Conservation (phyloP, 2,113 vertebrate genomes). For the Tragelaphus buxtoni region DNA sequence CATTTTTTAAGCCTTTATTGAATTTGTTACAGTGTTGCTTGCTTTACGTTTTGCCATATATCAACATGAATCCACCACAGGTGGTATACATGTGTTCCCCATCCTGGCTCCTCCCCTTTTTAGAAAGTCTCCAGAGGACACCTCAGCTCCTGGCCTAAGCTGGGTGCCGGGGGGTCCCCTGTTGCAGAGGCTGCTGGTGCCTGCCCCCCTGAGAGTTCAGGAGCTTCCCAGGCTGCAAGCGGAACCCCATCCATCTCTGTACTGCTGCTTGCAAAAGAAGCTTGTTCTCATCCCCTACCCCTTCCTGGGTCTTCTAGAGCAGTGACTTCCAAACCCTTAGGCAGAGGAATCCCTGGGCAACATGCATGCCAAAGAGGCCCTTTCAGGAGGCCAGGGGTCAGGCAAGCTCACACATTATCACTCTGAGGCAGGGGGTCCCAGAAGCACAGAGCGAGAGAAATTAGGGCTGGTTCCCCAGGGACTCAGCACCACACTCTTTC, state of each 20-base stretch:
- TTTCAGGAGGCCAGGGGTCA: not conserved
- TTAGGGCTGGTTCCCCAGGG: not conserved
- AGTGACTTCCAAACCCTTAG: not conserved
- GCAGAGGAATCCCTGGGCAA: not conserved
- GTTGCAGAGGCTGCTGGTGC: not conserved
- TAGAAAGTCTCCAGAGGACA: not conserved
- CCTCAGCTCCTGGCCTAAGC: not conserved
- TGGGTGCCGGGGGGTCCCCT: not conserved
- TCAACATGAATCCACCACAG: too few relatives aligned
- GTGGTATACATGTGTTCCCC: too few relatives aligned
- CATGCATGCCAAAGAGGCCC: not conserved
- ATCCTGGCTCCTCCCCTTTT: not conserved
- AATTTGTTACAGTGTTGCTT: not conserved
- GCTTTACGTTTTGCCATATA: not conserved
- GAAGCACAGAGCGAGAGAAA: not conserved
- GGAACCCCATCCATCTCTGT: not conserved
- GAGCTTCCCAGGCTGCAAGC: not conserved
- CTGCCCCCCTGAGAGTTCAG: too few relatives aligned
- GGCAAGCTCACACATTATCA: not conserved
- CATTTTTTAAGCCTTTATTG: not conserved
- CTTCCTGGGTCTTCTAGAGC: not conserved
- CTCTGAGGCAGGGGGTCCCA: not conserved
- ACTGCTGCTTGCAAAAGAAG: not conserved
- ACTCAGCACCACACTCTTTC: not conserved
- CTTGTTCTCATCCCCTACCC: not conserved